Conservation (phyloP, 2,888 invertebrate genomes). For the Cybosia mesomella region DNA sequence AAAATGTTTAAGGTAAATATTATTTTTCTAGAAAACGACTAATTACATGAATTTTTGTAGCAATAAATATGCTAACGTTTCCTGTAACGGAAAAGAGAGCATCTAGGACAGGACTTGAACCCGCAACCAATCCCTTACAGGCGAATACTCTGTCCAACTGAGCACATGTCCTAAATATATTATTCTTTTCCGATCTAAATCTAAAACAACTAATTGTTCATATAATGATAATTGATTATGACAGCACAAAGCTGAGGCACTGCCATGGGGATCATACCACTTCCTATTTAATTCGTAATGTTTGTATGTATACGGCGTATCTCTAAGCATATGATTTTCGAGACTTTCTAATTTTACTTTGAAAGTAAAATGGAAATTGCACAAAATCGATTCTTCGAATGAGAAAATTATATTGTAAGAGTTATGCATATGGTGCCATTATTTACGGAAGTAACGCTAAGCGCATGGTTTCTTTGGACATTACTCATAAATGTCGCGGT, state of each 20-base stretch:
- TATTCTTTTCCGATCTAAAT: too few relatives aligned
- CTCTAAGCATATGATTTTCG: conserved; percentile 52
- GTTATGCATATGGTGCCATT: conserved; percentile 27
- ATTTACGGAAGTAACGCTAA: conserved; percentile 27
- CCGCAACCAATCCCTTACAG: too few relatives aligned
- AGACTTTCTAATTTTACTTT: conserved; percentile 57
- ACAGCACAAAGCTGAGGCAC: not conserved
- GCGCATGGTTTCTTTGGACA: conserved; percentile 16
- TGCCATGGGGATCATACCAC: not conserved
- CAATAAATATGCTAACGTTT: too few relatives aligned
- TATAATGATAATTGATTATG: too few relatives aligned
- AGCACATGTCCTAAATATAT: too few relatives aligned
- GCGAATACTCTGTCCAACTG: too few relatives aligned
- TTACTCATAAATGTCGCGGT: not conserved
- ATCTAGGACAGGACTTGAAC: too few relatives aligned
- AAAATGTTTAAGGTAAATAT: too few relatives aligned
- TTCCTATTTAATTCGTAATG: conserved; percentile 15
- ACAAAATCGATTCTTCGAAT: conserved; percentile 27
- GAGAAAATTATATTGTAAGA: conserved; percentile 43
- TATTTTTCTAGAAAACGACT: too few relatives aligned
- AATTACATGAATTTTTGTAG: too few relatives aligned
- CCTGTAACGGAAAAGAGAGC: too few relatives aligned
- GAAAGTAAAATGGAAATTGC: conserved; percentile 56
- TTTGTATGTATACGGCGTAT: conserved; percentile 42
- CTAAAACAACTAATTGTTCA: not conserved